Base-by-base conservation (phyloP, 1,140 invertebrate species). In the Drosophila pruinosa region DNA sequence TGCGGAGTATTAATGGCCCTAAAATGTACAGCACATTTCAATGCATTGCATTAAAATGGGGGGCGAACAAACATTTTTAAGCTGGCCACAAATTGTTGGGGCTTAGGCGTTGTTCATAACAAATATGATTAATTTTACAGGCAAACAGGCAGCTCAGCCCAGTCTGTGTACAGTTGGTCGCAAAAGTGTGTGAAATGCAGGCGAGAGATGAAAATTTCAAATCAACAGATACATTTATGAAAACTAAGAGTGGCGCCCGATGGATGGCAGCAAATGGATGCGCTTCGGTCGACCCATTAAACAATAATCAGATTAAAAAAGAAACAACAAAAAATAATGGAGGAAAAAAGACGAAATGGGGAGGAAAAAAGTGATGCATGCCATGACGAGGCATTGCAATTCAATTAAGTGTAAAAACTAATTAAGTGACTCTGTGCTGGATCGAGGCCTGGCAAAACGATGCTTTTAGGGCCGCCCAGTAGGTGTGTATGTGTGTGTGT, bases 401-500 rank as follows among this genome's bases (percentile, higher is more conserved):
- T 89, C 83, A 89, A 89, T 89, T 89, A 89, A 79, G 71, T 88
- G 82, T 89, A 72, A 89, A 89, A 89, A 83, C 78, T 89, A 89
- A 89, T 89, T 89, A 89, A 88, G 83, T 79, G 62, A 73, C 75
- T 78, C 57, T 57, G 34, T 53, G 47, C n/a, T 17, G 31, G 36
- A 57, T 41, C 50, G 26, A 47, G 43, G 43, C 12, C 43, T 47
- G 43, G 21, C 22, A 26, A 45, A 52, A 45, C 38, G 41, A 47
- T 48, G 61, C 54, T 67, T 67, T 67, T 61, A 59, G 36, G 43
- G 28, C 36, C 48, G 53, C 38, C 67, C 19, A n/a, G 26, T 75
- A 57, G 34, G 34, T 41, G 58, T 24, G 43, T 52, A 31, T 12
- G 2, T 17, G 48, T 24, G 26, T 57, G 54, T 50, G 62, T 47